Evolutionary conservation across 1,140 invertebrate species (phyloP).

Genomic region (Trichonephila clavipes): DNA sequence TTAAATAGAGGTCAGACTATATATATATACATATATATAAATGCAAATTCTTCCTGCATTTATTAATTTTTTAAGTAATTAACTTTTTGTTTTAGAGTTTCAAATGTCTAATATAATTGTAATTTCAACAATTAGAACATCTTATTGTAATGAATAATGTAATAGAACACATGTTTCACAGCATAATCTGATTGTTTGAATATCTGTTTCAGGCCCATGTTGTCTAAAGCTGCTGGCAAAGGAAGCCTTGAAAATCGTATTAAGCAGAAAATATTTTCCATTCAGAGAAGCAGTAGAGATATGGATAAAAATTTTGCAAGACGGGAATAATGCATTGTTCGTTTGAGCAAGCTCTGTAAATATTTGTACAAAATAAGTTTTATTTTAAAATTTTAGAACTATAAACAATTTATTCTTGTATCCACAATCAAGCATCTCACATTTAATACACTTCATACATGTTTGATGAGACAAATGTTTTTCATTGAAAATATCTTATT

Average conservation of each 20-base stretch:
- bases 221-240: conserved; percentile 85
- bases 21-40: too few species aligned
- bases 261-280: conserved; percentile 90
- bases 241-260: conserved; percentile 88
- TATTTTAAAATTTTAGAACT: background rate
- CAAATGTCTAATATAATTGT: too few species aligned
- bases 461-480: background rate
- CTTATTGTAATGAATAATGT: too few species aligned
- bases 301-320: conserved; percentile 89
- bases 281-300: conserved; percentile 85
- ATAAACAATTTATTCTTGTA: conserved; percentile 36
- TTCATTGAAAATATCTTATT: background rate
- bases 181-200: background rate
- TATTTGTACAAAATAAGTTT: background rate
- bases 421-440: background rate
- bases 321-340: conserved; percentile 78
- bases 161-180: too few species aligned
- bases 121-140: too few species aligned
- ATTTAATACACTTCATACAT: background rate
- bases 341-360: background rate
- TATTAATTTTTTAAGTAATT: too few species aligned
- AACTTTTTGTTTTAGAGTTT: too few species aligned
- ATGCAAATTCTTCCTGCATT: too few species aligned
- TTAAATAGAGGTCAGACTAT: too few species aligned
- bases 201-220: conserved; percentile 84